Base-by-base conservation (phyloP, 2,113 vertebrate species). In the Ciconia maguari region DNA sequence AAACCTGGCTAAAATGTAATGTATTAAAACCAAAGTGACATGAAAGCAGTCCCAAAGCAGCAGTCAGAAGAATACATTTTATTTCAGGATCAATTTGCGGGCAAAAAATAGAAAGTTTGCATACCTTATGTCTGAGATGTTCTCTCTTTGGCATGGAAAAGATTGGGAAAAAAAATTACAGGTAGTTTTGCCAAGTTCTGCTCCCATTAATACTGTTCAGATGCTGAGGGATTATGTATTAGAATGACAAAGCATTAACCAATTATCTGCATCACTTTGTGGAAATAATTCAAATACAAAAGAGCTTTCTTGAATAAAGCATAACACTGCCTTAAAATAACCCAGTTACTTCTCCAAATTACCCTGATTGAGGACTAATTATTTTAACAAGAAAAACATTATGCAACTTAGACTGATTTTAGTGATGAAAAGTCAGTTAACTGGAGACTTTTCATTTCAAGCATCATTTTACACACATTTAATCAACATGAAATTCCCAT, bases 1-100 rank as follows among this genome's bases (percentile, higher is more conserved):
- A 90, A 91, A 90, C 48, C 57, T 94, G 76, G 66, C 78, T 96
- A 88, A 91, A 87, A 77, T 25, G 58, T 94, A 70, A 88, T 65
- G 21, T 86, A 93, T 94, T 96, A 93, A 95, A 94, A 54, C 58
- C 46, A 21, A 87, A 70, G 84, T 48, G 69, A 29, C 34, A 3
- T 3, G 27, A 80, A 85, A 89, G 38, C 44, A 72, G 26, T 38
- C 48, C 65, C 1, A 1, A 30, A 83, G 61, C 0, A 1, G 76
- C 82, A 87, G 77, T 36, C 68, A 65, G 34, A 76, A 70, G 26
- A 90, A 85, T 54, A 46, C 0, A 12, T 70, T 95, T 76, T 46
- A 38, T 66, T 86, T 74, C 57, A 19, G 55, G 20, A 78, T 66
- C 52, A 46, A 41, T 91, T 36, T 91, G 11, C 22, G 42, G 41